These are phyloP conservation scores for Indicator maculatus DNA, from an alignment of 2,113 vertebrate species.

Conservation along the genomic window DNA sequence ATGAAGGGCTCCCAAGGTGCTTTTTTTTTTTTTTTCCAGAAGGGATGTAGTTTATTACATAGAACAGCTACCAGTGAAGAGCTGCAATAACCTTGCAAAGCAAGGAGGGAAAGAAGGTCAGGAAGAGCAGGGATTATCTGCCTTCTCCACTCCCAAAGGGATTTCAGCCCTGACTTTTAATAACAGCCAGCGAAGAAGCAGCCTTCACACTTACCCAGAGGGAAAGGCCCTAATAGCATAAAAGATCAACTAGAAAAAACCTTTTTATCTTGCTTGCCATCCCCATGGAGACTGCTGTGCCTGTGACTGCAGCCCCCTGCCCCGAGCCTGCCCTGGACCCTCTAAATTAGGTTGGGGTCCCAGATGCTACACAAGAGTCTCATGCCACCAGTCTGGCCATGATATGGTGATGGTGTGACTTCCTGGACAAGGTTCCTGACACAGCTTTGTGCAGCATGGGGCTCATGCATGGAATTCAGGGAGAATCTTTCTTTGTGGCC, in stretches of 20 bases:
- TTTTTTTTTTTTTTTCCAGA: neutral
- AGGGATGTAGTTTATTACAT: neutral
- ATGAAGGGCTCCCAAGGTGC: neutral
- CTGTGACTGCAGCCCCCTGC: neutral
- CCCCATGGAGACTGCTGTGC: neutral
- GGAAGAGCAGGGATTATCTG: conserved; percentile 46
- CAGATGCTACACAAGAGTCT: neutral
- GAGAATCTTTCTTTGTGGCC: neutral
- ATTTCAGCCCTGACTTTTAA: conserved; percentile 57
- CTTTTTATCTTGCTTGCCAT: neutral
- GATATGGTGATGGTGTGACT: neutral
- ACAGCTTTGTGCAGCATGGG: neutral
- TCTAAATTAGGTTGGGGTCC: neutral
- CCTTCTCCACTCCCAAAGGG: conserved; percentile 13
- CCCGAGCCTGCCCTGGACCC: accelerated
- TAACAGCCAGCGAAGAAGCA: conserved; percentile 31
- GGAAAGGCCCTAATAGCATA: neutral
- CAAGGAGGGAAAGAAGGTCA: conserved; percentile 25
- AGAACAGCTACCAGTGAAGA: neutral
- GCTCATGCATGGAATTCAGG: accelerated
- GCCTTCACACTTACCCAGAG: neutral
- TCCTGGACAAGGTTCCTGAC: neutral
- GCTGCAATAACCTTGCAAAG: conserved; percentile 10
- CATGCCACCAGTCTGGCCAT: accelerated
- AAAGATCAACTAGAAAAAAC: neutral